Percentiles rank a stretch among this genome's conserved stretches.
These are phyloP conservation scores for Cettia cetti DNA, from an alignment of 2,113 vertebrate species.

Conservation along the genomic window DNA sequence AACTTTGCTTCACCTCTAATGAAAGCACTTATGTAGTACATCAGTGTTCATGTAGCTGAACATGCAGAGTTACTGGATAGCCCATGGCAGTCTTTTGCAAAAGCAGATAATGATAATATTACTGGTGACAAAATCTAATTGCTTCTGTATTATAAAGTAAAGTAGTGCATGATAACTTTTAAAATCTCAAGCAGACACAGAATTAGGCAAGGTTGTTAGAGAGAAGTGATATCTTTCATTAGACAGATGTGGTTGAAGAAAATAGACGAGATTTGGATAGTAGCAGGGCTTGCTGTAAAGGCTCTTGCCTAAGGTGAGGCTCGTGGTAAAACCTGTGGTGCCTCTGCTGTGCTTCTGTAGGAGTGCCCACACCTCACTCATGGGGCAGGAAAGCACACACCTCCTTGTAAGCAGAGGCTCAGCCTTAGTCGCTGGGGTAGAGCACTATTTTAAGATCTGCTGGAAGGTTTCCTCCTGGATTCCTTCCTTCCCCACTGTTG, in stretches of 20 bases:
- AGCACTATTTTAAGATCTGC: background rate
- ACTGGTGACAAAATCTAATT: slow-evolving; percentile 27
- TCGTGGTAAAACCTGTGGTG: background rate
- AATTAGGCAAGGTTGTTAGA: slow-evolving; percentile 1
- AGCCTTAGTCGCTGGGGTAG: background rate
- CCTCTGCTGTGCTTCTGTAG: background rate
- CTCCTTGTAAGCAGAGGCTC: background rate
- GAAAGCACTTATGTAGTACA: background rate
- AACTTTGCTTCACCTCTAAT: background rate
- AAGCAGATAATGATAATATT: background rate
- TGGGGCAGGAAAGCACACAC: background rate
- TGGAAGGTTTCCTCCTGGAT: background rate
- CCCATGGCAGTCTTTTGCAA: slow-evolving; percentile 7
- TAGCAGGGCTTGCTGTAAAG: background rate
- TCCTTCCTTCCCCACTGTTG: background rate
- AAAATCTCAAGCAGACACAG: background rate
- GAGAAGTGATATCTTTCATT: background rate
- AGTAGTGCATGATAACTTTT: background rate
- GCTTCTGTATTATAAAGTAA: slow-evolving; percentile 25
- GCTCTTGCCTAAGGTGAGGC: background rate
- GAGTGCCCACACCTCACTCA: background rate
- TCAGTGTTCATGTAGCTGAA: background rate
- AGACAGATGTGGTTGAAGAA: background rate
- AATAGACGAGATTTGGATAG: background rate
- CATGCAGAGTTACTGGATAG: background rate